These are phyloP conservation scores for Dryococelus australis DNA, from an alignment of 2,888 invertebrate species.

Conservation along the genomic window DNA sequence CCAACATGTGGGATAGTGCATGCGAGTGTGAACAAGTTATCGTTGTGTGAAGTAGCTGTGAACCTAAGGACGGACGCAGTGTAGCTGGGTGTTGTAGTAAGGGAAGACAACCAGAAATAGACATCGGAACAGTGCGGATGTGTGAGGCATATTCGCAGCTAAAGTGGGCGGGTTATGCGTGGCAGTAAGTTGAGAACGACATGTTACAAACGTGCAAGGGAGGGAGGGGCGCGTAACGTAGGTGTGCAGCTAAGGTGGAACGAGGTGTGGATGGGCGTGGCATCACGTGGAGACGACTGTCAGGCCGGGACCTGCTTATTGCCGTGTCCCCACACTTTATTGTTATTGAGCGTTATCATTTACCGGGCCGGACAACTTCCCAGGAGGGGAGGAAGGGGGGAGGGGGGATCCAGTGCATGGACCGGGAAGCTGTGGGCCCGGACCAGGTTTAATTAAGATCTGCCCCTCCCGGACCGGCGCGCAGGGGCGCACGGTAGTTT, in stretches of 20 bases:
- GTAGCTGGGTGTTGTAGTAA: too few relatives aligned
- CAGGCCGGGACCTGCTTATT: neutral
- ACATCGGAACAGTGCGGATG: too few relatives aligned
- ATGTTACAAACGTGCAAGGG: too few relatives aligned
- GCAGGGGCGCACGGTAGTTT: conserved; percentile 3
- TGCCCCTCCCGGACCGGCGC: neutral
- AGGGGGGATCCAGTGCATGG: neutral
- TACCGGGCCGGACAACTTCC: neutral
- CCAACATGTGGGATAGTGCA: too few relatives aligned
- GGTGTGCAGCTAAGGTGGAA: neutral
- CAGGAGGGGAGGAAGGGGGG: neutral
- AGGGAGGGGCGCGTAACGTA: neutral
- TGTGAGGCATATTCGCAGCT: too few relatives aligned
- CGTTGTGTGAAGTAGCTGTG: too few relatives aligned
- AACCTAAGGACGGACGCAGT: too few relatives aligned
- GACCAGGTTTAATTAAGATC: neutral
- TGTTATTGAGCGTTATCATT: neutral
- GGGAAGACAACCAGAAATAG: too few relatives aligned
- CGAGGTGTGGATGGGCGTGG: neutral
- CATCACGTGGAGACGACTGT: neutral
- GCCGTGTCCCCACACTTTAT: neutral
- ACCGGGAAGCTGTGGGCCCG: neutral
- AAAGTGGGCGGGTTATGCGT: too few relatives aligned
- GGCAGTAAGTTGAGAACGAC: too few relatives aligned
- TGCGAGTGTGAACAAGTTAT: too few relatives aligned